These are phyloP conservation scores for Drosophila robusta DNA, from an alignment of 2,888 invertebrate genomes.

Conservation along the genomic window DNA sequence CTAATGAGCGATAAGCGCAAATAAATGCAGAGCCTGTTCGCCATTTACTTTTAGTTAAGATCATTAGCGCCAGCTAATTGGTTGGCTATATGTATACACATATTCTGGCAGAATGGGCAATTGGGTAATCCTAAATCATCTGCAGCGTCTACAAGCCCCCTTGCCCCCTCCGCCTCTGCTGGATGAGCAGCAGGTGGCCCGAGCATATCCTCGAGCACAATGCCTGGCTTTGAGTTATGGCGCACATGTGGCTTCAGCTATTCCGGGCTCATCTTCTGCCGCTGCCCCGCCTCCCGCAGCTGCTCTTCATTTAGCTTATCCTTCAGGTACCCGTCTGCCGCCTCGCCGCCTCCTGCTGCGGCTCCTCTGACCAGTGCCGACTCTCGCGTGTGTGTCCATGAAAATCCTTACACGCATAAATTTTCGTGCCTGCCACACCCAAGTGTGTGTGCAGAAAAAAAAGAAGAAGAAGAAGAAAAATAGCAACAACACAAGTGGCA, in stretches of 20 bases:
- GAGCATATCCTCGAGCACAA: slow-evolving; percentile 38
- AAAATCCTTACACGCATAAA: slow-evolving; percentile 78
- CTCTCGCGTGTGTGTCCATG: slow-evolving; percentile 64
- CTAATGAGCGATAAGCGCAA: slow-evolving; percentile 21
- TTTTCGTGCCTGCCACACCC: slow-evolving; percentile 28
- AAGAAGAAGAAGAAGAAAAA: slow-evolving; percentile 23
- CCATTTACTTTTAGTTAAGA: slow-evolving; percentile 5
- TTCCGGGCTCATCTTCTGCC: slow-evolving; percentile 8
- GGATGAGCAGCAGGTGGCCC: slow-evolving; percentile 53
- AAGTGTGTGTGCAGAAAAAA: slow-evolving; percentile 12
- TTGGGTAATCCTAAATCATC: slow-evolving; percentile 42
- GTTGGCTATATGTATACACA: slow-evolving; percentile 4
- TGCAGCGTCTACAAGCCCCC: slow-evolving; percentile 7
- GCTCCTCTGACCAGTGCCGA: slow-evolving; percentile 15
- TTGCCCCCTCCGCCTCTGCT: not conserved
- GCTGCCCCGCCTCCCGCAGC: not conserved
- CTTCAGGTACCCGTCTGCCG: not conserved
- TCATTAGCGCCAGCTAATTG: slow-evolving; percentile 48
- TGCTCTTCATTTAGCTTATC: not conserved
- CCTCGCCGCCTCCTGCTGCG: not conserved
- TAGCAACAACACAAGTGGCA: slow-evolving; percentile 26
- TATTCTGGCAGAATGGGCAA: slow-evolving; percentile 1
- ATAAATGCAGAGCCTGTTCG: slow-evolving; percentile 2
- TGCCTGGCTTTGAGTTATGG: slow-evolving; percentile 66
- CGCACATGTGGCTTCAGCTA: slow-evolving; percentile 61